These are phyloP conservation scores for Scaptomyza tumidula DNA, from an alignment of 2,888 invertebrate species.

Conservation along the genomic window DNA sequence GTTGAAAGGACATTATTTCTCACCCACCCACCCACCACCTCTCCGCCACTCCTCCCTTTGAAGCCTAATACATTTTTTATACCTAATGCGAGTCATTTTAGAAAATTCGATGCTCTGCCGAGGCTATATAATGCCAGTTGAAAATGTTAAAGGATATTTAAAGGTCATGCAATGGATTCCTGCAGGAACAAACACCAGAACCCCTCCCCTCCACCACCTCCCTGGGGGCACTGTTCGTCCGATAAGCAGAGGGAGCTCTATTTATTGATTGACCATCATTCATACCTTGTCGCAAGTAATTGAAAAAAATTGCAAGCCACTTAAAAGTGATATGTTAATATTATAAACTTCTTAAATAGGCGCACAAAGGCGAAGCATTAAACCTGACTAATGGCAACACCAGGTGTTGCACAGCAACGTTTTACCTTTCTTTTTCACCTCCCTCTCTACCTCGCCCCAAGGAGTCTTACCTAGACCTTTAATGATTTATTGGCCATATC, in stretches of 20 bases:
- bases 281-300: conserved; percentile 43
- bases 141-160: conserved; percentile 72
- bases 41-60: neutral
- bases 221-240: neutral
- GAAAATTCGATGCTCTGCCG: conserved; percentile 33
- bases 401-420: conserved; percentile 52
- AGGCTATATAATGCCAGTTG: conserved; percentile 26
- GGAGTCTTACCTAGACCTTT: conserved; percentile 18
- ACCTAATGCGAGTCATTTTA: conserved; percentile 70
- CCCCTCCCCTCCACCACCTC: too few relatives aligned
- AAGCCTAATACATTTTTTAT: conserved; percentile 71
- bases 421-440: too few relatives aligned
- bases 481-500: conserved; percentile 74
- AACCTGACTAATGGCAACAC: conserved; percentile 50
- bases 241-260: conserved; percentile 38
- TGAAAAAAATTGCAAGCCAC: conserved; percentile 56
- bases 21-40: neutral
- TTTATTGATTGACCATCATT: conserved; percentile 53
- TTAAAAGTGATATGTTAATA: conserved; percentile 38
- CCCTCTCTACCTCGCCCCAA: too few relatives aligned
- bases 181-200: neutral
- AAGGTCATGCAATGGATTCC: conserved; percentile 58
- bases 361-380: conserved; percentile 29
- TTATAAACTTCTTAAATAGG: conserved; percentile 55
- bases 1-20: neutral